Evolutionary conservation across 2,113 vertebrate species (phyloP), one percentile per base, ranked within the genome.

Genomic region (Chunga burmeisteri): DNA sequence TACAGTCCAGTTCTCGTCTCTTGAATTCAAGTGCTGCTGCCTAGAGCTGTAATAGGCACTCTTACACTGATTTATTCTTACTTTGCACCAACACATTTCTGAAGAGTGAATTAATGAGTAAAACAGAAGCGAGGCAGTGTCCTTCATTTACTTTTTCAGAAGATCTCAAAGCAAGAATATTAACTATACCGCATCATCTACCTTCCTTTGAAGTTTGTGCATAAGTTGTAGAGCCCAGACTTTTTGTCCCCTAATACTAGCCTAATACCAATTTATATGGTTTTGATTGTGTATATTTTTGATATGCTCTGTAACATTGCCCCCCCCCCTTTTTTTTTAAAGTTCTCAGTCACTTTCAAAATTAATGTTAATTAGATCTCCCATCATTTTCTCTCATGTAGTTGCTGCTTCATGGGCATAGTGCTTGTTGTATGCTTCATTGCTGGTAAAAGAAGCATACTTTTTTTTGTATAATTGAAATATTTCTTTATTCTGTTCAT

Each of bases 301-400:
- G 67, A 56, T n/a, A 72, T 30, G 30, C 7, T 25, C 38, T 55
- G 0, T 77, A 72, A 47, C 7, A 42, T 30, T n/a, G 3, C 3
- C 5, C 3, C 3, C 3, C 0, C 2, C 6, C 13, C 2, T 47
- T 52, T 56, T 66, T 38, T 53, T 36, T 71, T 29, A 30, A 22
- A 6, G 0, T 78, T 72, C 19, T 73, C 25, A 19, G 46, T 32
- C 17, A 32, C 26, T 68, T 73, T 27, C 23, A 73, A 53, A 53
- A 47, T 32, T 49, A 78, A 4, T 23, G 5, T 71, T 71, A 34
- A 4, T 81, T 72, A 30, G 9, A 16, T 70, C 8, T 59, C 16
- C 11, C 22, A 16, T 78, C 0, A 26, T 75, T 72, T 85, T 5
- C 18, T 84, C 13, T 66, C 4, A 5, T 21, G 20, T n/a, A 83